Conservation (phyloP, 2,113 vertebrate species). For the Tinamus guttatus region DNA sequence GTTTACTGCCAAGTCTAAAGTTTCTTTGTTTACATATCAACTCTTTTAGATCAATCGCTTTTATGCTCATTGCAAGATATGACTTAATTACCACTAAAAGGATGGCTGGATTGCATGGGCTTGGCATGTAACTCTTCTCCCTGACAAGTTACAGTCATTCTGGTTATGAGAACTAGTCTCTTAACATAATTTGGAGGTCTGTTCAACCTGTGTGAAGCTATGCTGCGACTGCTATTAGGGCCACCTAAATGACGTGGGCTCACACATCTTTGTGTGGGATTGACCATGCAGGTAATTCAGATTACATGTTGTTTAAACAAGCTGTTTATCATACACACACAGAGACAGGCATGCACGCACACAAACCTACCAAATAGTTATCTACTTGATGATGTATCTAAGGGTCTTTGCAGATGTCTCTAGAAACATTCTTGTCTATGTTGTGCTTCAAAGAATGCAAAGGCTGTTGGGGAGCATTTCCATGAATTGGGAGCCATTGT, state of each 20-base stretch:
- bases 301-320: background rate
- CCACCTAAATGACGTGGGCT: background rate
- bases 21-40: background rate
- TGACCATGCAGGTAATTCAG: background rate
- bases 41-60: background rate
- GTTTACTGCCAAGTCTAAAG: background rate
- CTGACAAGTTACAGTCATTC: too few species aligned
- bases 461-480: background rate
- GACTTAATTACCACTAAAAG: background rate
- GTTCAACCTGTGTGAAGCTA: background rate
- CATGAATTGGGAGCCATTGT: background rate
- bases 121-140: background rate
- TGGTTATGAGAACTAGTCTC: background rate
- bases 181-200: background rate
- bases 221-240: background rate
- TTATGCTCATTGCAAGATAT: background rate
- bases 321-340: background rate
- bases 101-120: background rate
- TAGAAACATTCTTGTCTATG: background rate
- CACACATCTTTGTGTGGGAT: fast-evolving
- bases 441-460: conserved; percentile 20
- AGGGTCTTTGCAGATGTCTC: background rate
- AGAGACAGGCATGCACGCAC: background rate
- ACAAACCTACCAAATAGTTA: background rate
- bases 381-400: background rate